These are phyloP conservation scores for Cynodonichthys magdalenae DNA, from an alignment of 2,797 vertebrate species.

Conservation along the genomic window DNA sequence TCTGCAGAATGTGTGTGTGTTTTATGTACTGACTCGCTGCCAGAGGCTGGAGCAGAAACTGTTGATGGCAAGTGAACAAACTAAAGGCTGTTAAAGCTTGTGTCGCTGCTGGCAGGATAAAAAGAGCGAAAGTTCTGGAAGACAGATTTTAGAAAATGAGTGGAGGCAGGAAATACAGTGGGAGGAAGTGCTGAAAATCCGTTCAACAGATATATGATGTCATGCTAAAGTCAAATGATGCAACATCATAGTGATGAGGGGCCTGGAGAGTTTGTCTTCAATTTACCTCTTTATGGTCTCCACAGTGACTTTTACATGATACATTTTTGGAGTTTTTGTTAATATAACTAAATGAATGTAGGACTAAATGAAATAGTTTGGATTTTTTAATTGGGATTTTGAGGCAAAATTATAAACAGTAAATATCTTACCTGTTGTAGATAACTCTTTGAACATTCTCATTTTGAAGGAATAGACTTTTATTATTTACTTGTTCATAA, in stretches of 20 bases:
- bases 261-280: background rate
- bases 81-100: conserved; percentile 9
- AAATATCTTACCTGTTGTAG: too few species aligned
- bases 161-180: conserved; percentile 9
- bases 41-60: background rate
- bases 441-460: too few species aligned
- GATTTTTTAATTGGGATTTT: too few species aligned
- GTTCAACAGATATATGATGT: background rate
- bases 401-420: too few species aligned
- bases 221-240: conserved; percentile 35
- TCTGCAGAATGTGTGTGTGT: conserved; percentile 2
- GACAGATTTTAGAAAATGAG: background rate
- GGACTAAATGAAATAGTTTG: too few species aligned
- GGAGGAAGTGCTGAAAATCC: conserved; percentile 16
- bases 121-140: conserved; percentile 47
- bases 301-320: background rate
- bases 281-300: too few species aligned
- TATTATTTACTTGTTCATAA: too few species aligned
- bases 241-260: background rate
- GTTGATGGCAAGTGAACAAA: conserved; percentile 14
- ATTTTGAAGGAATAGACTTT: too few species aligned
- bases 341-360: too few species aligned
- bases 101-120: conserved; percentile 4
- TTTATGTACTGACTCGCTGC: conserved; percentile 3
- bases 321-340: too few species aligned